Evolutionary conservation across 1,140 invertebrate genomes (phyloP), one percentile per base, ranked within the genome.

Genomic region (Drosophila fuyamai): DNA sequence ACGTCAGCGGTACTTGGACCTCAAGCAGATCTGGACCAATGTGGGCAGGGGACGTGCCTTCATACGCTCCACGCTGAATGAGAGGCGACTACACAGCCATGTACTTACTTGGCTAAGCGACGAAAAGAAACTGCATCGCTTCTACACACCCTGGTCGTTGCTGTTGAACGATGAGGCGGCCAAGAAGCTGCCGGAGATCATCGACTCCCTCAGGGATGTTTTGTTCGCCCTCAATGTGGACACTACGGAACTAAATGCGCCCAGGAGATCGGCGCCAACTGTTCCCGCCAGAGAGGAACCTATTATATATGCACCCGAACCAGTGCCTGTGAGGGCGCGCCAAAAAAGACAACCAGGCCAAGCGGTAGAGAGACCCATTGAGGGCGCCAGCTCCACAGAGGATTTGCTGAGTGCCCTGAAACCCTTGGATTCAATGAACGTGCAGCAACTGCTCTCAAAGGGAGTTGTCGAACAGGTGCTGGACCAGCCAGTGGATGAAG

Each of bases 141-240:
- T 94, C 93, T 98, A 97, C 92, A 96, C 97, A 83, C 94, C 95
- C 16, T 97, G 96, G 95, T 96, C 97, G 13, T 95, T 97, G 76
- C 83, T 98, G 35, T 81, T 95, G 18, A 96, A 98, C 92, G 94
- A 95, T 74, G 96, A 97, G 82, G 94, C 94, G 54, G 95, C 93
- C 60, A 95, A 94, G 59, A 94, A 96, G 91, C 90, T 98, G 50
- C 96, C 96, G n/a, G 96, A 95, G 84, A 95, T 97, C 90, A 95
- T 96, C 46, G 96, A 96, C 92, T 96, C 95, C 53, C 93, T 98
- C 48, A 95, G 95, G 44, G 95, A 96, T 41, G 96, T 98, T 75
- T 93, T 98, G 50, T 98, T 98, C 93, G 97, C 97, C 10, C 95
- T 98, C 41, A 95, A 94, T 73, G 95, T 97, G 58, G 97, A 98